Base-by-base conservation (phyloP, 2,797 vertebrate genomes). In the Poliocrania exsul region DNA sequence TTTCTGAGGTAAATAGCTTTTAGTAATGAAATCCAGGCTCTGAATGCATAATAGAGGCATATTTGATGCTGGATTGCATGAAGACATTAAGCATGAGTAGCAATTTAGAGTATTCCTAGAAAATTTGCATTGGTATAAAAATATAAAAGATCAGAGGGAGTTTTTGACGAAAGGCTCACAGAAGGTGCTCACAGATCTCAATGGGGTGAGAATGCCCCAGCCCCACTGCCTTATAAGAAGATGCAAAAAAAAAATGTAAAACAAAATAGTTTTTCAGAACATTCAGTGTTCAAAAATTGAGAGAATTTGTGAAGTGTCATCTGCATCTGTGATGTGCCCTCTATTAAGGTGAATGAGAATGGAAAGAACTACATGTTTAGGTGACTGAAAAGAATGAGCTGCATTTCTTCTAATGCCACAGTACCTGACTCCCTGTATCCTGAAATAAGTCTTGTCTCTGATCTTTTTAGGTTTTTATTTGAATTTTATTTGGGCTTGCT, bases 351-450 rank as follows among this genome's bases (percentile, higher is more conserved):
- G 47, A 74, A 79, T 92, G 93, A 94, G 74, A 73, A 71, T 51
- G 38, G 71, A 94, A 96, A 71, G 38, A 95, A 88, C 96, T 89
- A 92, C 85, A n/a, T 89, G 54, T 86, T 86, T 70, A 80, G 40
- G 74, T 95, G 95, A 75, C 70, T 91, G 65, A 79, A 78, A 78
- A 92, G 58, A 44, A 60, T 0, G 3, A 85, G 25, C 6, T 31
- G 13, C 90, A 62, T 69, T 88, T 57, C 72, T 71, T 12, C 74
- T 96, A 64, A 92, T 58, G 58, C 54, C 65, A 28, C 8, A 23
- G 72, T 49, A 28, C n/a, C 57, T 77, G 85, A 56, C 24, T 53
- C 31, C 35, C 29, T 75, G 49, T 75, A 50, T 89, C 56, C 77
- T 88, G 73, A 95, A 97, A 95, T 69, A 81, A 24, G 79, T 67